phyloP scores from a whole-genome alignment of 2,113 vertebrate genomes.

The Atlantisia rogersi region DNA sequence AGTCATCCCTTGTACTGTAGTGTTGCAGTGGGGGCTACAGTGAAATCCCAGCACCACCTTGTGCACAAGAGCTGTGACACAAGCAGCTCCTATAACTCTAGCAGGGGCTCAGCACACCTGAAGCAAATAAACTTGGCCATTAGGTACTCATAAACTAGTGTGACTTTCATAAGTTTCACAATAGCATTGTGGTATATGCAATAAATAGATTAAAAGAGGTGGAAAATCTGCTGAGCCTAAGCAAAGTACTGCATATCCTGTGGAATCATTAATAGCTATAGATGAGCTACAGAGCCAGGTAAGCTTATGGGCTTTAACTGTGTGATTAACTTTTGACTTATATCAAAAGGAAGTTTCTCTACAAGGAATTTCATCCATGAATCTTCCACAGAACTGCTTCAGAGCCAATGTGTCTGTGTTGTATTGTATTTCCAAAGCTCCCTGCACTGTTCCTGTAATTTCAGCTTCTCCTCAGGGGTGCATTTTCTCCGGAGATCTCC shows the following conservation, averaged over 20 bases:
- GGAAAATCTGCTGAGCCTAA: not conserved
- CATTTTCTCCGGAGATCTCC: not conserved
- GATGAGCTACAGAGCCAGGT: not conserved
- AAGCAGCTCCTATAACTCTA: not conserved
- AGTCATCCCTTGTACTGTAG: not conserved
- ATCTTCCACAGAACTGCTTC: not conserved
- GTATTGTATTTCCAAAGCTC: not conserved
- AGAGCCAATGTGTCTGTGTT: accelerated
- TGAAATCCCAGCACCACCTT: accelerated
- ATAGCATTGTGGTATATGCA: not conserved
- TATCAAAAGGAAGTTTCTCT: not conserved
- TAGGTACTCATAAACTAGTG: not conserved
- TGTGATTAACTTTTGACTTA: not conserved
- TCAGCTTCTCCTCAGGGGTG: not conserved
- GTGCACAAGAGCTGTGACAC: not conserved
- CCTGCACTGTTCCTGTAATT: not conserved
- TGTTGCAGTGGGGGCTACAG: not conserved
- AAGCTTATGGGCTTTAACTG: not conserved
- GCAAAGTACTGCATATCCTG: not conserved
- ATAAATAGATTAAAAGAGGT: not conserved
- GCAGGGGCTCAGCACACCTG: accelerated
- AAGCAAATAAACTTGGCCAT: not conserved
- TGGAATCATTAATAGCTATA: not conserved
- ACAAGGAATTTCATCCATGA: not conserved
- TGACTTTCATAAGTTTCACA: not conserved